phyloP scores from a whole-genome alignment of 2,888 invertebrate species.

The Asteroscopus sphinx region DNA sequence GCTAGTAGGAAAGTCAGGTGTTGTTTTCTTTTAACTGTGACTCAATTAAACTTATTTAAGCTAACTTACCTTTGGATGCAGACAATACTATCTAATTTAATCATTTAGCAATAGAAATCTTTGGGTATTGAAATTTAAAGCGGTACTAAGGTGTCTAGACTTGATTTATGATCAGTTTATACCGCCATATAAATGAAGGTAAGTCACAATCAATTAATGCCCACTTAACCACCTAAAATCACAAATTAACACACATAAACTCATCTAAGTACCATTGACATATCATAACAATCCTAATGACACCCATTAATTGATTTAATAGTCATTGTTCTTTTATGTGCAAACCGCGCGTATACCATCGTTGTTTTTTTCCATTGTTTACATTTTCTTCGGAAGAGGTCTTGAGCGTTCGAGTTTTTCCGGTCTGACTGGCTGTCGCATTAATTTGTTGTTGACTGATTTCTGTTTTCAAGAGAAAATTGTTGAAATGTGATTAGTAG shows the following conservation, averaged over 20 bases:
- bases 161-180: neutral
- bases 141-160: neutral
- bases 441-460: conserved; percentile 53
- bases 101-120: too few relatives aligned
- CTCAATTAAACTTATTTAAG: too few relatives aligned
- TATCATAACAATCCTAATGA: conserved; percentile 48
- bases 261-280: conserved; percentile 27
- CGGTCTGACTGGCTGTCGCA: conserved; percentile 69
- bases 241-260: conserved; percentile 15
- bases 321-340: conserved; percentile 52
- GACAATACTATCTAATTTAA: too few relatives aligned
- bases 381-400: conserved; percentile 70
- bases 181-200: neutral
- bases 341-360: conserved; percentile 44
- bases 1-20: too few relatives aligned
- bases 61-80: too few relatives aligned
- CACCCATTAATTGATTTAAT: conserved; percentile 37
- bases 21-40: too few relatives aligned
- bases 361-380: conserved; percentile 73
- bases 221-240: conserved; percentile 17
- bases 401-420: conserved; percentile 79
- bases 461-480: conserved; percentile 43
- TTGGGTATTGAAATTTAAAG: too few relatives aligned
- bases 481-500: conserved; percentile 41
- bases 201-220: neutral